phyloP scores from a whole-genome alignment of 2,113 vertebrate genomes.

The Suricata suricatta region DNA sequence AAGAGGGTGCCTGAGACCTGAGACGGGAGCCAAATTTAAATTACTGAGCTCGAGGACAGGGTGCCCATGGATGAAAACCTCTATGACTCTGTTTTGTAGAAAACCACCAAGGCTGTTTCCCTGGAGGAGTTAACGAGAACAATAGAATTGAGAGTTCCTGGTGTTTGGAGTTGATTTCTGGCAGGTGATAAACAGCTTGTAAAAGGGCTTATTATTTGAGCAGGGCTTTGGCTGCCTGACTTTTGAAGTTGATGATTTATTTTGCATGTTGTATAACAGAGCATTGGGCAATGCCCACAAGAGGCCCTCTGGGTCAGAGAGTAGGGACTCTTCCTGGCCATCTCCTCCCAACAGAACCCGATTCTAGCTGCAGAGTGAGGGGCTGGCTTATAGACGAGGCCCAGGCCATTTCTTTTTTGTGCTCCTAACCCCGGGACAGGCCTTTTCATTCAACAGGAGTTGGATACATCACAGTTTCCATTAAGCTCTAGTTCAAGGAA shows the following conservation, averaged over 20 bases:
- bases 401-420: not conserved
- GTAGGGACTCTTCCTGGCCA: conserved; percentile 45
- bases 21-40: not conserved
- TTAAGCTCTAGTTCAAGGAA: conserved; percentile 40
- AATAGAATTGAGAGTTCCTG: conserved; percentile 72
- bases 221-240: conserved; percentile 73
- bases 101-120: conserved; percentile 47
- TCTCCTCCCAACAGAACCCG: conserved; percentile 9
- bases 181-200: conserved; percentile 73
- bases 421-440: not conserved
- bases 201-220: conserved; percentile 77
- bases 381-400: not conserved
- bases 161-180: conserved; percentile 74
- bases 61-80: conserved; percentile 30
- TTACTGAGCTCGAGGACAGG: conserved; percentile 37
- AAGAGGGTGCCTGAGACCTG: not conserved
- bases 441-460: conserved; percentile 24
- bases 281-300: conserved; percentile 59
- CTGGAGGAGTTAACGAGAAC: conserved; percentile 68
- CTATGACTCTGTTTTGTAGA: conserved; percentile 39
- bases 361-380: not conserved
- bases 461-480: conserved; percentile 2
- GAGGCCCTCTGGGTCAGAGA: conserved; percentile 61
- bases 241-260: conserved; percentile 76
- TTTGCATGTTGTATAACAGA: conserved; percentile 77